Percentiles rank a stretch among this genome's conserved stretches.
These are phyloP conservation scores for Heliconius hortense DNA, from an alignment of 2,888 invertebrate genomes.

Conservation along the genomic window DNA sequence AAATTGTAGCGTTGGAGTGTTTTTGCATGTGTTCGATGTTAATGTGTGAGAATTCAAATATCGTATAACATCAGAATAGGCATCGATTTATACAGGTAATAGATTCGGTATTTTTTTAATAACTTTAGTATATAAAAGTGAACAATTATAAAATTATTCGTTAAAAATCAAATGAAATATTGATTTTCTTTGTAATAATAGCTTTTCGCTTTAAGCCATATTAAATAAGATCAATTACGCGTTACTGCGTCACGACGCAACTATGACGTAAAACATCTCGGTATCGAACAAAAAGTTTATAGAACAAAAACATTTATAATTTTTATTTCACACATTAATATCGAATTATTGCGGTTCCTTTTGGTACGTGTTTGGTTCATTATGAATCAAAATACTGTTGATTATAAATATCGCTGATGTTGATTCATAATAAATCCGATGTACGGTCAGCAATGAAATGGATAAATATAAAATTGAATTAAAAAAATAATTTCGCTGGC, in stretches of 20 bases:
- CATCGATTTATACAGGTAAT: background rate
- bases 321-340: constrained; percentile 16
- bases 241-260: constrained; percentile 20
- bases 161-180: constrained; percentile 6
- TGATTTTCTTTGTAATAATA: background rate
- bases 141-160: background rate
- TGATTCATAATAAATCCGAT: constrained; percentile 27
- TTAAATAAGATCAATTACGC: constrained; percentile 13
- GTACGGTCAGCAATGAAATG: constrained; percentile 32
- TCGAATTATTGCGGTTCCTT: constrained; percentile 16
- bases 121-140: background rate
- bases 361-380: constrained; percentile 14
- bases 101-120: too few relatives aligned
- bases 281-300: constrained; percentile 22
- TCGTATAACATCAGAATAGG: constrained; percentile 5
- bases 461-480: constrained; percentile 8
- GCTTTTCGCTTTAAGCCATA: background rate
- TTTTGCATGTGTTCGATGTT: constrained; percentile 1
- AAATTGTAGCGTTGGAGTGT: constrained; percentile 28
- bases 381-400: constrained; percentile 2
- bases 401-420: constrained; percentile 7
- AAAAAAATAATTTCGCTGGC: constrained; percentile 33
- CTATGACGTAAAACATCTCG: constrained; percentile 20
- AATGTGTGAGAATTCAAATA: constrained; percentile 13
- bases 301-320: background rate